phyloP scores from a whole-genome alignment of 2,797 vertebrate genomes.

The Loris lydekkerianus region DNA sequence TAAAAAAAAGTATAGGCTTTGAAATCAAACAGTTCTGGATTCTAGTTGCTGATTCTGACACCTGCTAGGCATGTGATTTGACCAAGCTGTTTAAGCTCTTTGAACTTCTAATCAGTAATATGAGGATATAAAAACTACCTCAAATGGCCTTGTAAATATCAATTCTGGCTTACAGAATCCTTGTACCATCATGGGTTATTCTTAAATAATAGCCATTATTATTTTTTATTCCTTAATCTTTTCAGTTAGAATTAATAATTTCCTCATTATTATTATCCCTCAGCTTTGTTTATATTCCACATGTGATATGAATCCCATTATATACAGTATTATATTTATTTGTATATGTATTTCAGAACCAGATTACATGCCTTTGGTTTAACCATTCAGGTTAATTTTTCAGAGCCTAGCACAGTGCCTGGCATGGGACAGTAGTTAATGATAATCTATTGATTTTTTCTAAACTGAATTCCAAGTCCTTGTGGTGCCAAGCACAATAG shows the following conservation, averaged over 20 bases:
- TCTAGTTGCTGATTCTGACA: not conserved
- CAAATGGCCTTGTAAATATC: not conserved
- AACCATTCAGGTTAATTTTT: not conserved
- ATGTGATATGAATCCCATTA: not conserved
- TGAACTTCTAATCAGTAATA: conserved; percentile 5
- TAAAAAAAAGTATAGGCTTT: not conserved
- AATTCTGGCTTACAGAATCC: not conserved
- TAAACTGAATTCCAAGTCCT: conserved; percentile 36
- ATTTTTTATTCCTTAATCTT: conserved; percentile 4
- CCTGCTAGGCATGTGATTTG: not conserved
- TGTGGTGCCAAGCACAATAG: not conserved
- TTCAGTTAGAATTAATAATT: conserved; percentile 54
- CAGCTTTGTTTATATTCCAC: not conserved
- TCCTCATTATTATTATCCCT: not conserved
- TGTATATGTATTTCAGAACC: not conserved
- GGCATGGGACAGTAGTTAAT: not conserved
- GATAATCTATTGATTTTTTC: not conserved
- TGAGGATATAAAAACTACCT: not conserved
- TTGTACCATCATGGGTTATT: not conserved
- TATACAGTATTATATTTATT: not conserved
- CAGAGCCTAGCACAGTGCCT: not conserved
- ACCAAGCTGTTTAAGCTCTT: not conserved
- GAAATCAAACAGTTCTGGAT: conserved; percentile 40
- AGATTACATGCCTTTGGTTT: not conserved
- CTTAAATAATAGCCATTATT: conserved; percentile 39